Evolutionary conservation across 2,888 invertebrate species (phyloP).

Genomic region (Macrophya annulata): DNA sequence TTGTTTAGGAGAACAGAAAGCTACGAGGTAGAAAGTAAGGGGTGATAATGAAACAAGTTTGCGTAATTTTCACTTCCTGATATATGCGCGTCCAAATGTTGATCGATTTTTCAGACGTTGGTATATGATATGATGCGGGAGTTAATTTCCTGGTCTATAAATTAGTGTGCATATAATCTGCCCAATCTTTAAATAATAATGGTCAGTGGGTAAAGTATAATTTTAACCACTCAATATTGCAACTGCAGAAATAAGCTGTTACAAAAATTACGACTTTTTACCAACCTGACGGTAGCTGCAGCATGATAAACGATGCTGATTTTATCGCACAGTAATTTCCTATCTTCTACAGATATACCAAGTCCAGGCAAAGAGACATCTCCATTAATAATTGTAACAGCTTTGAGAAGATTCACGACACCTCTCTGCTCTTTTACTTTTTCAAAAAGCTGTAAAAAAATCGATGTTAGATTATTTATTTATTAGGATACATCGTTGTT

Average conservation of each 20-base stretch:
- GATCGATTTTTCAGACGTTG: background rate
- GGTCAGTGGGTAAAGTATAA: background rate
- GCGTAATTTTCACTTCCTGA: background rate
- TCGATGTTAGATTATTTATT: background rate
- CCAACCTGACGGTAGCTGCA: conserved; percentile 78
- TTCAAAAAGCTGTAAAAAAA: conserved; percentile 87
- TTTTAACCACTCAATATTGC: background rate
- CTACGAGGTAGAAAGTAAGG: conserved; percentile 28
- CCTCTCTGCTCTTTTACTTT: conserved; percentile 85
- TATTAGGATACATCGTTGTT: background rate
- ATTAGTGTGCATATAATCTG: background rate
- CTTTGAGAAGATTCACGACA: conserved; percentile 83
- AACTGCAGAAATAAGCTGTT: background rate
- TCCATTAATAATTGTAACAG: conserved; percentile 88
- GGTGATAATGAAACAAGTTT: conserved; percentile 33
- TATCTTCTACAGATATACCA: conserved; percentile 86
- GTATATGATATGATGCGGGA: too few relatives aligned
- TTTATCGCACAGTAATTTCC: conserved; percentile 84
- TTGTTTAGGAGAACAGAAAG: conserved; percentile 3
- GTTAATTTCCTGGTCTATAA: background rate
- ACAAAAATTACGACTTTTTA: background rate
- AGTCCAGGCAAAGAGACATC: conserved; percentile 87
- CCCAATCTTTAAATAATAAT: background rate
- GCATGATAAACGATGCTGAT: conserved; percentile 93
- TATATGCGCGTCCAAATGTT: background rate